A percentile compares a stretch with the other conserved stretches of the same genome.
phyloP scores from a whole-genome alignment of 2,797 vertebrate species.

The Novumbra hubbsi region DNA sequence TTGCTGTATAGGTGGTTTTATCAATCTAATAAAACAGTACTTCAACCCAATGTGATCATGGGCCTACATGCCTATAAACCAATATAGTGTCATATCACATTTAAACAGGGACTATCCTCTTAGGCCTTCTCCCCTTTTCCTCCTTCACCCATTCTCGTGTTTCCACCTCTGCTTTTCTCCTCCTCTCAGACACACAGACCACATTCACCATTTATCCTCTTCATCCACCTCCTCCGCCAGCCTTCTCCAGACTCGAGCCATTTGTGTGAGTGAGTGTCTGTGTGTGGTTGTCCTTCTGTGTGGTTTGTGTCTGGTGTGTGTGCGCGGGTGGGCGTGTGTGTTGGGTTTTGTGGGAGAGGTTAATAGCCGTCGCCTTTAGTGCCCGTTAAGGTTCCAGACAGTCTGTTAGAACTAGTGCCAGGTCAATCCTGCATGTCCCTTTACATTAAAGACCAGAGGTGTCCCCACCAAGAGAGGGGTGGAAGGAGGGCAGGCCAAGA shows the following conservation, averaged over 20 bases:
- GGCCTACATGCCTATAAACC: constrained; percentile 48
- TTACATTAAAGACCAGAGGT: constrained; percentile 65
- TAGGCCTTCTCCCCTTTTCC: constrained; percentile 35
- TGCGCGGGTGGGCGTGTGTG: neutral
- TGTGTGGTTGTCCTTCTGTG: neutral
- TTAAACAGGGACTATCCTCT: constrained; percentile 46
- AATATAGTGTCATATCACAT: constrained; percentile 51
- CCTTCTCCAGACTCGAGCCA: constrained; percentile 14
- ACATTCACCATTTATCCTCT: constrained; percentile 11
- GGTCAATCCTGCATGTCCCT: constrained; percentile 73
- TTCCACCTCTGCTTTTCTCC: constrained; percentile 11
- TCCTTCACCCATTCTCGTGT: neutral
- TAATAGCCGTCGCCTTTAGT: constrained; percentile 75
- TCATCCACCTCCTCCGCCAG: constrained; percentile 2
- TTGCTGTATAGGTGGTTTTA: constrained; percentile 26
- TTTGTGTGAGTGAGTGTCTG: constrained; percentile 38
- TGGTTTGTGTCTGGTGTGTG: neutral
- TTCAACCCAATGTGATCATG: constrained; percentile 34
- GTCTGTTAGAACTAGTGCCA: constrained; percentile 70
- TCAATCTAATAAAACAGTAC: constrained; percentile 53
- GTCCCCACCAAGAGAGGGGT: neutral
- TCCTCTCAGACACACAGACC: neutral
- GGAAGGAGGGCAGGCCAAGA: neutral
- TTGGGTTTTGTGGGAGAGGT: constrained; percentile 49
- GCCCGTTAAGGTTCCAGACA: constrained; percentile 69